These are phyloP conservation scores for Coracopsis vasa DNA, from an alignment of 2,113 vertebrate genomes.

Conservation along the genomic window DNA sequence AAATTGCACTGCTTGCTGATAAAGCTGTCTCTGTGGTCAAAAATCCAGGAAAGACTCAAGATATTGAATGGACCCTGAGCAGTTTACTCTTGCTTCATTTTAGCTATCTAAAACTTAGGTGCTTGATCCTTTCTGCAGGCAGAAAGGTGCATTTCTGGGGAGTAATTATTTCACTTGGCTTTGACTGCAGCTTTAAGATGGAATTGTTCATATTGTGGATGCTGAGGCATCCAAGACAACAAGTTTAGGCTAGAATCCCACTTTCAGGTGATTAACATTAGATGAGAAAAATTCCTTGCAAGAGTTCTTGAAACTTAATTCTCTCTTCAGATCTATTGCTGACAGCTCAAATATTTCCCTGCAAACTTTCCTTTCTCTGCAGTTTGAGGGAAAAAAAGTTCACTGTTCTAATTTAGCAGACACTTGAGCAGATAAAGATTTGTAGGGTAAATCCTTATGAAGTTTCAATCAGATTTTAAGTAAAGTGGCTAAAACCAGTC, in stretches of 20 bases:
- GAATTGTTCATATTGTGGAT: neutral
- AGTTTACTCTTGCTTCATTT: neutral
- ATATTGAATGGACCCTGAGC: neutral
- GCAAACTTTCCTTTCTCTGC: neutral
- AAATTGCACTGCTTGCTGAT: neutral
- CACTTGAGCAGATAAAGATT: neutral
- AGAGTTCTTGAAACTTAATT: neutral
- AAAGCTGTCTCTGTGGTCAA: neutral
- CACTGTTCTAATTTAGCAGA: neutral
- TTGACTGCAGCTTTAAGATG: neutral
- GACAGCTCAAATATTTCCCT: neutral
- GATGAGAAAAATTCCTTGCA: neutral
- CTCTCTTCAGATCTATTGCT: neutral
- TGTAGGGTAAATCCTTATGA: neutral
- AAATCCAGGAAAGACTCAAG: neutral
- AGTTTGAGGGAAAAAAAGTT: neutral
- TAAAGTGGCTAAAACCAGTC: neutral
- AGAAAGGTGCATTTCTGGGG: neutral
- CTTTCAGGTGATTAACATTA: neutral
- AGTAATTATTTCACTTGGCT: neutral
- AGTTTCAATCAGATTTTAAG: constrained; percentile 32
- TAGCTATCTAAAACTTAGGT: neutral
- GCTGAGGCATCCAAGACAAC: neutral
- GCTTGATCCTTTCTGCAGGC: neutral
- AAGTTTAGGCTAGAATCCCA: neutral